A percentile compares a stretch with the other conserved stretches of the same genome.
Conservation (phyloP, 2,888 invertebrate genomes). For the Agapostemon virescens region DNA sequence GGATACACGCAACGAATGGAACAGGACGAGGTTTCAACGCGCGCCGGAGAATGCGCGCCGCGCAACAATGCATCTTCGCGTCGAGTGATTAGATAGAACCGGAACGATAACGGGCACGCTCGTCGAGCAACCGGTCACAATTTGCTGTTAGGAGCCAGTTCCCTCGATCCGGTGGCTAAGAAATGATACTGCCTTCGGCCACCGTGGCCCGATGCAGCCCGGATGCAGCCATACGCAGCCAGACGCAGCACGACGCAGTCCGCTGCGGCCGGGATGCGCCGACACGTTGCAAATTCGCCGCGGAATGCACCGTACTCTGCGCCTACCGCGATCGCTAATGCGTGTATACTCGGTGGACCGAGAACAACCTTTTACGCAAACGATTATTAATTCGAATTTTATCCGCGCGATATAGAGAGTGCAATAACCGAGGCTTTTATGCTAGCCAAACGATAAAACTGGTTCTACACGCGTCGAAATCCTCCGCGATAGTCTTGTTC, state of each 20-base stretch:
- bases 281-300: slow-evolving; percentile 62
- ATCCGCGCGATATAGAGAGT: neutral
- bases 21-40: slow-evolving; percentile 65
- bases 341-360: slow-evolving; percentile 11
- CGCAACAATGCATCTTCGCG: slow-evolving; percentile 74
- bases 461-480: neutral
- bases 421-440: neutral
- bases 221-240: no score
- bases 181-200: slow-evolving; percentile 43
- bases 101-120: slow-evolving; percentile 48
- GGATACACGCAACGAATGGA: neutral
- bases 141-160: slow-evolving; percentile 35
- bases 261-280: slow-evolving; percentile 32
- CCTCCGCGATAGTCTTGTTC: neutral
- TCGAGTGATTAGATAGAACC: slow-evolving; percentile 74
- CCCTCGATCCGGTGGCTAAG: slow-evolving; percentile 44
- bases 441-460: neutral
- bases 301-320: slow-evolving; percentile 32
- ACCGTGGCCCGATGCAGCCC: neutral
- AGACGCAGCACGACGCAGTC: neutral
- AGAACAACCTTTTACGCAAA: slow-evolving; percentile 1
- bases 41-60: slow-evolving; percentile 62
- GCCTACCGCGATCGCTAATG: slow-evolving; percentile 27
- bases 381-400: neutral
- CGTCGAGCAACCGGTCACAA: slow-evolving; percentile 44